Conservation (phyloP, 2,888 invertebrate genomes). For the Tromatobia lineatoria region DNA sequence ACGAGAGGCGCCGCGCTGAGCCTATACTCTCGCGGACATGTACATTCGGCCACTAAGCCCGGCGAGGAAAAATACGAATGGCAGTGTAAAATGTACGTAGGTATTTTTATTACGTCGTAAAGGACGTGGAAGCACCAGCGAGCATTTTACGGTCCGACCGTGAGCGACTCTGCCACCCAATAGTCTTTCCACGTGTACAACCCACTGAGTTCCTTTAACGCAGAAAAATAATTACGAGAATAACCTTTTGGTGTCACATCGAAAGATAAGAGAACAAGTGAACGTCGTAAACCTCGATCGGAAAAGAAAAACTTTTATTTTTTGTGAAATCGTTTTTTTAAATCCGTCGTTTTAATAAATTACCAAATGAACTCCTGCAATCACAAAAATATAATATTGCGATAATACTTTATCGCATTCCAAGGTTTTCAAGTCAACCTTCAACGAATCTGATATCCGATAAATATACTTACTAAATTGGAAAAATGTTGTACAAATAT, state of each 20-base stretch:
- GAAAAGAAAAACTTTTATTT: background rate
- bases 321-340: background rate
- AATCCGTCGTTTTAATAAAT: background rate
- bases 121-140: conserved; percentile 55
- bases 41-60: conserved; percentile 31
- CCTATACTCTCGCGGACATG: background rate
- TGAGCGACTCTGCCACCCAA: conserved; percentile 41
- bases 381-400: too few species aligned
- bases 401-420: too few species aligned
- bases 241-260: conserved; percentile 4
- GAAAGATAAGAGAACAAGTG: conserved; percentile 13
- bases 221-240: conserved; percentile 46
- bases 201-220: background rate
- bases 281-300: background rate
- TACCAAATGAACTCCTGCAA: background rate
- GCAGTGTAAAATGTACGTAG: conserved; percentile 57
- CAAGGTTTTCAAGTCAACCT: too few species aligned
- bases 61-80: conserved; percentile 50
- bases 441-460: too few species aligned
- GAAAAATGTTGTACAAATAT: too few species aligned
- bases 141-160: conserved; percentile 52
- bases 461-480: too few species aligned
- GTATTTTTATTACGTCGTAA: conserved; percentile 65
- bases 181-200: conserved; percentile 14
- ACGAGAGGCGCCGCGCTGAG: conserved; percentile 1